These are phyloP conservation scores for Petrocephalus sullivani DNA, from an alignment of 2,797 vertebrate genomes.

Conservation along the genomic window DNA sequence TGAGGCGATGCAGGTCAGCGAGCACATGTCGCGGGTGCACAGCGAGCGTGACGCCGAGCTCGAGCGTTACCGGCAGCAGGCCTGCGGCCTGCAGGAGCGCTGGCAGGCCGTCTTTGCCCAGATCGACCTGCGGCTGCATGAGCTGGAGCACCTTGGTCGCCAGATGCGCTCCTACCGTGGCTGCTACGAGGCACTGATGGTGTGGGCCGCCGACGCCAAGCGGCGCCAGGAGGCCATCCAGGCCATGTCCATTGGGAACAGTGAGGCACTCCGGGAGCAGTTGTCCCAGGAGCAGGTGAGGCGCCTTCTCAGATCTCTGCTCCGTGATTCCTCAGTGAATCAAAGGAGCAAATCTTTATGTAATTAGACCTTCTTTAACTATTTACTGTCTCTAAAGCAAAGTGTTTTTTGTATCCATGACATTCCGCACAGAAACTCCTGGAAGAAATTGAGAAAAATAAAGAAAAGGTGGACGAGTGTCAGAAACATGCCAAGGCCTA, in stretches of 20 bases:
- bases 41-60: constrained; percentile 80
- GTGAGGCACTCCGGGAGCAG: constrained; percentile 67
- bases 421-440: constrained; percentile 70
- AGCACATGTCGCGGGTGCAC: constrained; percentile 73
- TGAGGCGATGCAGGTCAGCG: constrained; percentile 65
- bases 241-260: constrained; percentile 61
- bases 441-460: constrained; percentile 78
- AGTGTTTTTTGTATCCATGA: neutral
- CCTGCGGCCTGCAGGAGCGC: constrained; percentile 75
- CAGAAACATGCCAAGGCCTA: constrained; percentile 83
- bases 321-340: neutral
- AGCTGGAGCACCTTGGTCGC: constrained; percentile 77
- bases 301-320: neutral
- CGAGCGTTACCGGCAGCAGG: constrained; percentile 74
- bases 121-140: constrained; percentile 71
- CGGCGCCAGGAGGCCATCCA: constrained; percentile 78
- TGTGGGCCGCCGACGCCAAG: constrained; percentile 73
- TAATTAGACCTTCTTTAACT: neutral
- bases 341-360: neutral
- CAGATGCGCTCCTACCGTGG: constrained; percentile 74
- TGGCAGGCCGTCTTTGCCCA: constrained; percentile 81
- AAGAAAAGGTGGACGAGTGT: constrained; percentile 80
- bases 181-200: constrained; percentile 70
- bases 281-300: constrained; percentile 81
- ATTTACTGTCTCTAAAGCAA: neutral